These are phyloP conservation scores for Rosalia funebris DNA, from an alignment of 2,888 invertebrate genomes.

Conservation along the genomic window DNA sequence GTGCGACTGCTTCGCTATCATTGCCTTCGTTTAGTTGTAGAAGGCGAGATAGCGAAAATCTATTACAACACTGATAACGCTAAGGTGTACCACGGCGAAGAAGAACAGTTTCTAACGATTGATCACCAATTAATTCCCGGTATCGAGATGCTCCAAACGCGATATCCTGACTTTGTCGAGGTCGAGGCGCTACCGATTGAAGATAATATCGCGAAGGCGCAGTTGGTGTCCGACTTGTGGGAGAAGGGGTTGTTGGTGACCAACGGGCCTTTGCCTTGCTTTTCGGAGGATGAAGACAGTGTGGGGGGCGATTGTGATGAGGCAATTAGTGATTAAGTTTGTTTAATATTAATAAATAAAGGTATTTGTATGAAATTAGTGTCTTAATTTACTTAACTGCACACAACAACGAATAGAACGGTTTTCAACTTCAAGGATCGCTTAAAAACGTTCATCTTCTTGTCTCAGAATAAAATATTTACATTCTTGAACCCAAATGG, in stretches of 20 bases:
- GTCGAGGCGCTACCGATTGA: conserved; percentile 78
- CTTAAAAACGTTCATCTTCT: too few species aligned
- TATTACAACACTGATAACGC: conserved; percentile 90
- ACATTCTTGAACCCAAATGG: too few species aligned
- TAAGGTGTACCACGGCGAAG: conserved; percentile 84
- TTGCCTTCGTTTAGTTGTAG: conserved; percentile 71
- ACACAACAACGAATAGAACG: too few species aligned
- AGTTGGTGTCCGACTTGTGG: conserved; percentile 80
- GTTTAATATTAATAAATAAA: too few species aligned
- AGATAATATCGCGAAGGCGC: conserved; percentile 73
- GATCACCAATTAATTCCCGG: conserved; percentile 74
- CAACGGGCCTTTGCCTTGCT: conserved; percentile 59
- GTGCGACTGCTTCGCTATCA: conserved; percentile 70
- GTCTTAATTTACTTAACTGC: too few species aligned
- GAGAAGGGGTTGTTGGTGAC: conserved; percentile 84
- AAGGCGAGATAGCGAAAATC: conserved; percentile 71
- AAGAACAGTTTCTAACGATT: conserved; percentile 81
- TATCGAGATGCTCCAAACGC: conserved; percentile 75
- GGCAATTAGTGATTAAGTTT: not conserved
- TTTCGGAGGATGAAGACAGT: conserved; percentile 38
- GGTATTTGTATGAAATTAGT: too few species aligned
- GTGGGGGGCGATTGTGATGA: conserved; percentile 12
- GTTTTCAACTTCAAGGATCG: too few species aligned
- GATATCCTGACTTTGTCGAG: conserved; percentile 81
- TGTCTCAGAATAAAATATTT: too few species aligned